Base-by-base conservation (phyloP, 2,888 invertebrate genomes). In the Xylota segnis region DNA sequence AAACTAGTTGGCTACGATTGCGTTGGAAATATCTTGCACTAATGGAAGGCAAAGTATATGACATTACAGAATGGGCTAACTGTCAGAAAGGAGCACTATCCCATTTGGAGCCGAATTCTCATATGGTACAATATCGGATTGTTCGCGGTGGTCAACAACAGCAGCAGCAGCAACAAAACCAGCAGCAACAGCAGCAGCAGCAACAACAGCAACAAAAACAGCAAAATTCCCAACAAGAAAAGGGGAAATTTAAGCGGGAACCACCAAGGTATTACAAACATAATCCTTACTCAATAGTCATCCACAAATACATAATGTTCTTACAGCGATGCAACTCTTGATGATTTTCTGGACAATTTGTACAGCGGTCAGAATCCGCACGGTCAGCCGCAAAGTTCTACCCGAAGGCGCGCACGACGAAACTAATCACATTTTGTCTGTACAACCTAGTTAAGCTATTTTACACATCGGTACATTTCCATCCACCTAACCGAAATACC, bases 51-150 rank as follows among this genome's bases (percentile, higher is more conserved):
- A 96, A 96, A 87, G 96, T 98, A 34, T 98, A 97, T 92, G 98
- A 98, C 93, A 98, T 99, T 89, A 98, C 98, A 56, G 98, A 98
- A 92, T 98, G 98, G 98, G 98, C 98, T 23, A 96, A 97, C 88
- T 98, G 98, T 92, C 98, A 98, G 79, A 92, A 92, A 77, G 92
- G 92, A n/a, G 92, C 92, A 4, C 87, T 92, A 47, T 91, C 92
- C 29, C 98, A 98, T 93, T 94, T 98, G 88, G 95, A 96, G 92
- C 96, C 98, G 12, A 97, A 98, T 93, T 96, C 96, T 83, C 98
- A 98, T 93, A 95, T 96, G 92, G 97, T 98, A 84, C 97, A 97
- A 92, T 92, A 92, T 89, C 91, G 92, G 50, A 92, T 92, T 88
- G 92, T 92, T 40, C 90, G 92, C 10, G 92, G 92, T 29, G 92